Evolutionary conservation across 2,797 vertebrate genomes (phyloP), one percentile per base, ranked within the genome.

Genomic region (Momotus momota): DNA sequence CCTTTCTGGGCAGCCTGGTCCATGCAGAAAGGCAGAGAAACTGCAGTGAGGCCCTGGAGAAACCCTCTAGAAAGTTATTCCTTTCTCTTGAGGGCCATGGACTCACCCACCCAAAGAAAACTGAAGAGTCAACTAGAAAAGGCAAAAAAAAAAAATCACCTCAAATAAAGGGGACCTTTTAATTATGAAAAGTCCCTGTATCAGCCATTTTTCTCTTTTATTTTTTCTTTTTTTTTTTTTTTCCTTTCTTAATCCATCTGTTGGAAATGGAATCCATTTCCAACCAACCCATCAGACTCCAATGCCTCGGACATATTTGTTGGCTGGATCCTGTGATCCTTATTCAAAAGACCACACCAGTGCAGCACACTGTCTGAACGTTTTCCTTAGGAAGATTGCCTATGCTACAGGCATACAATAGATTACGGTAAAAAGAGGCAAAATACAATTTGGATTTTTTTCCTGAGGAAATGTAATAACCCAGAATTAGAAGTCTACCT

Each of bases 401-500:
- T 41, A 13, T 29, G 52, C 61, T 72, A 52, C 45, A 49, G 49
- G 67, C 55, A 80, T 18, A 20, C 48, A 86, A 26, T 2, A 77
- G 51, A 67, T 22, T 49, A 67, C 1, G 9, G 74, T 27, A 77
- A 43, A 41, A 70, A 82, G 41, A 60, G 17, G 58, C 5, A 86
- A 83, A 88, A 29, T 6, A 65, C 8, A 89, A 66, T 66, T 86
- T 22, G 45, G 54, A 43, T 58, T 79, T 51, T 79, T 35, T 21
- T 52, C 85, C 66, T 7, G 27, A 86, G 79, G 49, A 88, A 88
- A 86, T 88, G 26, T n/a, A 90, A 81, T 79, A 95, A 94, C 26
- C 40, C 41, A 65, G 33, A 79, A 90, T 81, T 73, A 71, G 38
- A 49, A 92, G 38, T 51, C 31, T 20, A 71, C 38, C 58, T 93